These are phyloP conservation scores for Drosophila monieri DNA, from an alignment of 2,888 invertebrate genomes.

Conservation along the genomic window DNA sequence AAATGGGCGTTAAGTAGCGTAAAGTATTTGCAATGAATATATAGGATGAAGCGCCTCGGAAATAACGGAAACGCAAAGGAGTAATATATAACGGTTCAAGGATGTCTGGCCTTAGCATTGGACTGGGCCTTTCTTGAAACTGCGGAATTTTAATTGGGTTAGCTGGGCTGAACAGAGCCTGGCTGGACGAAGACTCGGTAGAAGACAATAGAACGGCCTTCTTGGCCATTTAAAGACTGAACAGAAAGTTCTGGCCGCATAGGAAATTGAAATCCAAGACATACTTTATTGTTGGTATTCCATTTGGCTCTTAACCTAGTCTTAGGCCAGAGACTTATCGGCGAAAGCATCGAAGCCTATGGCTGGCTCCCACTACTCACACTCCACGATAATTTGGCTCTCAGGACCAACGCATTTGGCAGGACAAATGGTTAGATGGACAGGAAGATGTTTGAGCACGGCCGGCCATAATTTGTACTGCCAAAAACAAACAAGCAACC, in stretches of 20 bases:
- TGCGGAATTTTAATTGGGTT: slow-evolving; percentile 56
- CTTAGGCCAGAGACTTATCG: slow-evolving; percentile 31
- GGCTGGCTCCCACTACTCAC: not conserved
- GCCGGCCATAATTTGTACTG: slow-evolving; percentile 70
- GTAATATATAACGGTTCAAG: slow-evolving; percentile 39
- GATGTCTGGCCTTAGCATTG: slow-evolving; percentile 41
- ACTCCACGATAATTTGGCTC: slow-evolving; percentile 8
- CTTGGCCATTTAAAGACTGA: slow-evolving; percentile 13
- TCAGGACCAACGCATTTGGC: slow-evolving; percentile 21
- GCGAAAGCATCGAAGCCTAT: slow-evolving; percentile 14
- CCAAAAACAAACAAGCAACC: slow-evolving; percentile 62
- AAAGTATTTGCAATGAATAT: slow-evolving; percentile 55
- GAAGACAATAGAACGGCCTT: slow-evolving; percentile 9
- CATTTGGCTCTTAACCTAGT: slow-evolving; percentile 7
- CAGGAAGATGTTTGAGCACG: slow-evolving; percentile 50
- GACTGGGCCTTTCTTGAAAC: slow-evolving; percentile 26
- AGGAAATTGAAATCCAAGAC: slow-evolving; percentile 13
- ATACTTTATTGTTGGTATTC: slow-evolving; percentile 2
- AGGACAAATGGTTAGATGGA: slow-evolving; percentile 37
- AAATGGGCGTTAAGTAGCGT: slow-evolving; percentile 45
- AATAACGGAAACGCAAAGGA: slow-evolving; percentile 11
- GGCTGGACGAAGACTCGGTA: slow-evolving; percentile 4
- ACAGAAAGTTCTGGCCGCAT: slow-evolving; percentile 3
- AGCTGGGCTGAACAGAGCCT: slow-evolving; percentile 7
- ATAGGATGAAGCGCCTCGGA: slow-evolving; percentile 3